These are phyloP conservation scores for Meta bourneti DNA, from an alignment of 2,888 invertebrate species.

Conservation along the genomic window DNA sequence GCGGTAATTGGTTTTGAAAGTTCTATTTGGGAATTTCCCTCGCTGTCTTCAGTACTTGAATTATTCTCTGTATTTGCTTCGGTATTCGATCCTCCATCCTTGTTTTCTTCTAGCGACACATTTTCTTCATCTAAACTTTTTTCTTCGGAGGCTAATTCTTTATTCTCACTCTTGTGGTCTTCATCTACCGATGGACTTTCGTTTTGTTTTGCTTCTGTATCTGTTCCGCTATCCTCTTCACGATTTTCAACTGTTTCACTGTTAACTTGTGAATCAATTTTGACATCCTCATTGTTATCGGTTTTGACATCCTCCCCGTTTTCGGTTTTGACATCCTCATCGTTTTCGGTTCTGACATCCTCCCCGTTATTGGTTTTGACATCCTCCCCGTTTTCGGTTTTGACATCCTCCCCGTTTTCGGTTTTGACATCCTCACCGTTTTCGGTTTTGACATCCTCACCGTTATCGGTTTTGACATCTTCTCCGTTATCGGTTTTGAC, in stretches of 20 bases:
- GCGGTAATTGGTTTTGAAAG: not conserved
- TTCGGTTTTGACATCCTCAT: not conserved
- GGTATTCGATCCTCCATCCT: constrained; percentile 15
- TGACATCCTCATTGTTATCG: not conserved
- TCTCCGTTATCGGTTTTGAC: not conserved
- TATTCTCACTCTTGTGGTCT: not conserved
- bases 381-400: not conserved
- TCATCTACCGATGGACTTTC: not conserved
- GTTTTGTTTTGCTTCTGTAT: not conserved
- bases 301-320: not conserved
- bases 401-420: not conserved
- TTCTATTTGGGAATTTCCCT: constrained; percentile 25
- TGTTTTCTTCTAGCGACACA: not conserved
- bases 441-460: not conserved
- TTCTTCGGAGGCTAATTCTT: not conserved
- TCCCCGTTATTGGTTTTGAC: not conserved
- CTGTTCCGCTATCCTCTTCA: not conserved
- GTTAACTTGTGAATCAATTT: not conserved
- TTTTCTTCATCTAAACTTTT: not conserved
- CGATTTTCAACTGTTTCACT: not conserved
- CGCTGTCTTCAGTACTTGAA: not conserved
- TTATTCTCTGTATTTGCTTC: not conserved
- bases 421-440: not conserved
- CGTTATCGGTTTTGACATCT: not conserved
- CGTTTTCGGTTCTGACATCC: not conserved